Evolutionary conservation across 2,113 vertebrate species (phyloP).

Genomic region (Empidonax traillii): DNA sequence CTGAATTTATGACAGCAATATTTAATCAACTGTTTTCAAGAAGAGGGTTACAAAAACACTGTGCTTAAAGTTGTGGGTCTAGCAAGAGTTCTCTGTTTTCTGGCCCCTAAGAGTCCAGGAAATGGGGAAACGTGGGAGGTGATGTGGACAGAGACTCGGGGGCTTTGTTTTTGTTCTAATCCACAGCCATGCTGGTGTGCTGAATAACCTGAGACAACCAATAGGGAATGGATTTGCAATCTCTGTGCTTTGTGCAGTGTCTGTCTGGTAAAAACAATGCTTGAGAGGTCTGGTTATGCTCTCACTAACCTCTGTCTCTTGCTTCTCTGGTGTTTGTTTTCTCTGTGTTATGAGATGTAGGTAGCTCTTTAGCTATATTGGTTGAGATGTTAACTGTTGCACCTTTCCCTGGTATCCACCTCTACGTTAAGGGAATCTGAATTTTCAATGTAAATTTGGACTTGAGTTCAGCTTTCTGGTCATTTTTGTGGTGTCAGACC

Average conservation of each 20-base stretch:
- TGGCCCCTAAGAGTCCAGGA: not conserved
- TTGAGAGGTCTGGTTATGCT: not conserved
- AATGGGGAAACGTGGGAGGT: not conserved
- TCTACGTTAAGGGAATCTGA: not conserved
- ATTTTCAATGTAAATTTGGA: not conserved
- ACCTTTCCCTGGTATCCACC: not conserved
- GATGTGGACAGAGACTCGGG: not conserved
- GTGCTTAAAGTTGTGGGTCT: not conserved
- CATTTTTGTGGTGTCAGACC: not conserved
- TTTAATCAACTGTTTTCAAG: slow-evolving; percentile 54
- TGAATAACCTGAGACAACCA: not conserved
- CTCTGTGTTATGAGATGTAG: not conserved
- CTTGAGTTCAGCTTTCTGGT: not conserved
- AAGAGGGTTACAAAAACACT: not conserved
- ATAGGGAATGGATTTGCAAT: not conserved
- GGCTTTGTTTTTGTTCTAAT: not conserved
- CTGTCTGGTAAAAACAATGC: not conserved
- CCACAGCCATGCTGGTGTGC: not conserved
- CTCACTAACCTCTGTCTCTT: fast-evolving
- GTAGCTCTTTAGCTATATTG: not conserved
- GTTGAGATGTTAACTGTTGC: not conserved
- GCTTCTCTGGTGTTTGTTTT: not conserved
- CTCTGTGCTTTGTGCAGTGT: not conserved
- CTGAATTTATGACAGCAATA: slow-evolving; percentile 58
- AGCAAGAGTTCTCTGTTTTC: not conserved